Evolutionary conservation across 2,113 vertebrate genomes (phyloP).

Genomic region (Tamias sibiricus): DNA sequence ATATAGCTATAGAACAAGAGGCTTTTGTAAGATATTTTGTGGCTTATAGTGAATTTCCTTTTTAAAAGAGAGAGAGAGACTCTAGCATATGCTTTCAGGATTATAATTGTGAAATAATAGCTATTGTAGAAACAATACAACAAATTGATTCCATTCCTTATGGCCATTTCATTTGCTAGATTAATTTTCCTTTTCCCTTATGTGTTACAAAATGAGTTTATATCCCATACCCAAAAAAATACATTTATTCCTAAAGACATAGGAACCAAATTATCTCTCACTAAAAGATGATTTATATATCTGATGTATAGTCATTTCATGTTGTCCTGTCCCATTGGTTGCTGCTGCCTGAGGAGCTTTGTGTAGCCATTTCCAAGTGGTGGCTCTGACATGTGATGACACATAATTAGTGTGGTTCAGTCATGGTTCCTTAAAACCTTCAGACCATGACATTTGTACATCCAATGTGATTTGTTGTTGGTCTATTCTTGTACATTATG

Average conservation of each 20-base stretch:
- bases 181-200: neutral
- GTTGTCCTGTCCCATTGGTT: neutral
- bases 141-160: neutral
- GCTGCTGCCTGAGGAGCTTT: neutral
- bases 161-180: neutral
- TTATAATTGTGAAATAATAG: conserved; percentile 27
- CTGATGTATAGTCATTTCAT: neutral
- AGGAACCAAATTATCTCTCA: conserved; percentile 31
- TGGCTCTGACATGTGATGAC: neutral
- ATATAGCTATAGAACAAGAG: neutral
- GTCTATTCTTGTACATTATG: neutral
- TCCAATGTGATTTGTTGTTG: conserved; percentile 10
- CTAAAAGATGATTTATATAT: neutral
- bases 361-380: neutral
- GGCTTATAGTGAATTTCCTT: neutral
- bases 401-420: neutral
- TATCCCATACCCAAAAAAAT: conserved; percentile 17
- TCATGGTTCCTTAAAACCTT: neutral
- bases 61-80: neutral
- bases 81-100: neutral
- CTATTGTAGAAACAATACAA: neutral
- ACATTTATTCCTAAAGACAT: neutral
- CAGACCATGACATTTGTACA: neutral
- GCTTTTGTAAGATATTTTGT: neutral
- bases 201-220: neutral